These are phyloP conservation scores for Drosophila sp. DNA, from an alignment of 1,140 invertebrate species.

Conservation along the genomic window DNA sequence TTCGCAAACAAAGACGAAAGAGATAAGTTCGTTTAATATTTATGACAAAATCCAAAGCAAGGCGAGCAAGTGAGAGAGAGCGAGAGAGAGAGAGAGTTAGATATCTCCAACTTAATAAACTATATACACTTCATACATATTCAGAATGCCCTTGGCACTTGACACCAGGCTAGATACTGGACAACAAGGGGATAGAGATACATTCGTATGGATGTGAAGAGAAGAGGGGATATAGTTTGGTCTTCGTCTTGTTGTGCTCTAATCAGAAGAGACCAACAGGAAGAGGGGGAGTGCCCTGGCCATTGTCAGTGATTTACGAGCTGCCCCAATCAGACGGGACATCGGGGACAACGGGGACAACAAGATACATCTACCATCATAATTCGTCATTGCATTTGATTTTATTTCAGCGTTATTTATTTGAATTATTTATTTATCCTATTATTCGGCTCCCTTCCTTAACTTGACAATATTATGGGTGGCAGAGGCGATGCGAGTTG, in stretches of 20 bases:
- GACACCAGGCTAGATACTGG: slow-evolving; percentile 47
- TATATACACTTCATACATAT: slow-evolving; percentile 45
- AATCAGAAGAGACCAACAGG: slow-evolving; percentile 51
- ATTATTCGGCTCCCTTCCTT: slow-evolving; percentile 45
- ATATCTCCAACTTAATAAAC: slow-evolving; percentile 26
- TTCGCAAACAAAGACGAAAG: slow-evolving; percentile 61
- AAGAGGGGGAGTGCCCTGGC: slow-evolving; percentile 20
- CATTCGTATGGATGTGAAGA: too few species aligned
- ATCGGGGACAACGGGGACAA: slow-evolving; percentile 42
- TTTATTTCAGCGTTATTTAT: slow-evolving; percentile 81
- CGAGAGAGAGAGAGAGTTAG: slow-evolving; percentile 3
- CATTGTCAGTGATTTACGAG: slow-evolving; percentile 79
- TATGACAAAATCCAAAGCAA: slow-evolving; percentile 68
- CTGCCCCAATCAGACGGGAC: slow-evolving; percentile 71
- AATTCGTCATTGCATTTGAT: slow-evolving; percentile 82
- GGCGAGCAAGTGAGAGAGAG: background rate
- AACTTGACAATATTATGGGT: background rate
- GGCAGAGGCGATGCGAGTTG: slow-evolving; percentile 27
- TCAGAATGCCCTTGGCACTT: slow-evolving; percentile 77
- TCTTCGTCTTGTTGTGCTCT: slow-evolving; percentile 19
- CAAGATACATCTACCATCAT: slow-evolving; percentile 57
- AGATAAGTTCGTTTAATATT: slow-evolving; percentile 84
- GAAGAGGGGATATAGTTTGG: background rate
- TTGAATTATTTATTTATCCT: slow-evolving; percentile 81
- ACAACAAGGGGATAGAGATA: background rate